These are phyloP conservation scores for Chrysogorgia sp. DNA, from an alignment of 92 coral and sea anemone species.

Conservation along the genomic window DNA sequence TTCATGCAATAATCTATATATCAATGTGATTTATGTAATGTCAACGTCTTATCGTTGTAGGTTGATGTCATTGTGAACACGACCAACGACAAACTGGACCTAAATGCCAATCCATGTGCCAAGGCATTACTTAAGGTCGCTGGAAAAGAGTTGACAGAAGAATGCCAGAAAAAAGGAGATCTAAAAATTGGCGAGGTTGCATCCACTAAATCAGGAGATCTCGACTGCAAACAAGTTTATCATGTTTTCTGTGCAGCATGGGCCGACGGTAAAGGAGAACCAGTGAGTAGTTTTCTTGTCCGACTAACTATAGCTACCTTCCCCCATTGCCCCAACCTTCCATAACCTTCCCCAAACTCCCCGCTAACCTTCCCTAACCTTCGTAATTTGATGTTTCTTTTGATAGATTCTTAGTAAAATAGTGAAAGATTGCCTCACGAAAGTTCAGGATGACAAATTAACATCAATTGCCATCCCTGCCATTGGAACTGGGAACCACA, in stretches of 20 bases:
- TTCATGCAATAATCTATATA: not conserved
- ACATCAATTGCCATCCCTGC: slow-evolving; percentile 59
- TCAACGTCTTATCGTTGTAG: slow-evolving; percentile 1
- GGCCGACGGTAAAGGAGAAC: slow-evolving; percentile 15
- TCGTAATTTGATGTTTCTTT: not conserved
- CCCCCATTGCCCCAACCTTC: too few species aligned
- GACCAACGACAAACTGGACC: slow-evolving; percentile 22
- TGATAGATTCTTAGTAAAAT: slow-evolving; percentile 21
- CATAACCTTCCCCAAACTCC: too few species aligned
- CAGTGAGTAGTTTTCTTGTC: too few species aligned
- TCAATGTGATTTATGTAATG: too few species aligned
- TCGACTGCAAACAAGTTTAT: slow-evolving; percentile 32
- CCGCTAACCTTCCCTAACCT: too few species aligned
- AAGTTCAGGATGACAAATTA: slow-evolving; percentile 59
- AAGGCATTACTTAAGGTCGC: slow-evolving; percentile 37
- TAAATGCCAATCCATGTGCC: slow-evolving; percentile 22
- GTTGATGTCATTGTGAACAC: slow-evolving; percentile 49
- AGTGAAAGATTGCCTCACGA: slow-evolving; percentile 54
- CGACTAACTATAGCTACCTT: too few species aligned
- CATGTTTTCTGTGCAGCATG: slow-evolving; percentile 43
- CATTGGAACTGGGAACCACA: slow-evolving; percentile 46
- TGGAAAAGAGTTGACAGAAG: slow-evolving; percentile 23
- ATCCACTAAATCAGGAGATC: slow-evolving; percentile 28
- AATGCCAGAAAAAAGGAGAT: slow-evolving; percentile 16
- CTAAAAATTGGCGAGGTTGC: slow-evolving; percentile 18